Base-by-base conservation (phyloP, 64 coral and sea anemone genomes). In the Cladopsammia gracilis region DNA sequence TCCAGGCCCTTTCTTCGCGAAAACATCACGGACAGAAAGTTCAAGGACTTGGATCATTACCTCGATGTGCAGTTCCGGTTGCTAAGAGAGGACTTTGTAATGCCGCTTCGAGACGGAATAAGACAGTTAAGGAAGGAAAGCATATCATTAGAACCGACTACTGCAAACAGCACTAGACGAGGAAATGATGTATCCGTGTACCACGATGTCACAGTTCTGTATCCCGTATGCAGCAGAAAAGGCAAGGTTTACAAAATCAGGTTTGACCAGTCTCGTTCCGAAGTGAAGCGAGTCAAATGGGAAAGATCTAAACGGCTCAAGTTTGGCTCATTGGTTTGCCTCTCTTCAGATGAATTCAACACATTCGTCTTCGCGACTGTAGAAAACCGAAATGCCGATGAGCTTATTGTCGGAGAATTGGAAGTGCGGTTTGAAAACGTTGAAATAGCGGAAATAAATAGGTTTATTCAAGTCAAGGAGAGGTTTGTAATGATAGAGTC, bases 61-160 rank as follows among this genome's bases (percentile, higher is more conserved):
- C 90, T 98, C 20, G 96, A 98, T 73, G 96, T 98, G 4, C 96
- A 98, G 90, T 98, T 98, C 54, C 90, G 96, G 13, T 53, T 98
- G 13, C 75, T 98, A 1, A 79, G 87, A 20, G 96, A 98, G 53
- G 96, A 98, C 79, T 98, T 98, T 34, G 60, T 98, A 50, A 95
- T 89, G 58, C 93, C 93, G 0, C 81, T 98, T n/a, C 86, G 96
- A 77, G 74, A 83, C 20, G 67, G 78, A 5, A 49, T 91, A 52
- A 59, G 70, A 86, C 74, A 92, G 59, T 46, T 91, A 45, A 25
- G 25, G 61, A 46, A 58, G 24, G 23, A 79, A 19, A 47, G 49
- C n/a, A 61, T 48, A 73, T 42, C 22, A n/a, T 15, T 62, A 25
- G 46, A 53, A 71, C 10, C 95, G 19, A 70, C 20, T 8, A 14